Evolutionary conservation across 2,113 vertebrate species (phyloP), one percentile per base, ranked within the genome.

Genomic region (Procapra przewalskii): DNA sequence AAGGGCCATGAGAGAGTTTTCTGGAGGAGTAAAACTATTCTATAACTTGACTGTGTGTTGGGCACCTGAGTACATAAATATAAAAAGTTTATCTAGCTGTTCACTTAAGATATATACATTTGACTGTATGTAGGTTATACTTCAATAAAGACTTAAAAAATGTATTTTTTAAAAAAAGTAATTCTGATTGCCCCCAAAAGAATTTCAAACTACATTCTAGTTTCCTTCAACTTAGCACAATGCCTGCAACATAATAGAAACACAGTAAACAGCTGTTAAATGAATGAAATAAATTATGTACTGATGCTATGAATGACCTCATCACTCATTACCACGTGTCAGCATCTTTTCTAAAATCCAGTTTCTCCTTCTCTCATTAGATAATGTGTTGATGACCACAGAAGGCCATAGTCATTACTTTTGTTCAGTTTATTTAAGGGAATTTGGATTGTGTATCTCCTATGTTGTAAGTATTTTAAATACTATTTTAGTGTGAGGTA

Each of bases 281-380:
- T 80, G 21, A 90, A 62, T 80, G 45, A 87, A 94, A 71, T 19
- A 83, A 62, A 57, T 7, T 36, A 95, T 79, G 16, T 25, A 81
- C 57, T 75, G 29, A 90, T 79, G 86, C 54, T 60, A 36, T 0
- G 3, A 55, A 48, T 86, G 54, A 82, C 82, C 48, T 94, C 86
- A 82, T 77, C n/a, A 62, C 45, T 81, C n/a, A 25, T 17, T 52
- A 60, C 27, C 6, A n/a, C 1, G 3, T 55, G 43, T 59, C 48
- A 96, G 77, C 33, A 82, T 87, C 64, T 75, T 88, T 94, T 62
- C 60, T 50, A 90, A 83, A 96, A 93, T 94, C 75, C 15, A 88
- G 33, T 92, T 36, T 90, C 50, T 84, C n/a, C 31, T 6, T n/a
- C 50, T 93, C 55, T 90, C 60, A 54, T 60, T 84, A 96, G 48